Percentiles rank a stretch among this genome's conserved stretches.
Evolutionary conservation across 2,888 invertebrate genomes (phyloP).

Genomic region (Drosophila hamatofila): DNA sequence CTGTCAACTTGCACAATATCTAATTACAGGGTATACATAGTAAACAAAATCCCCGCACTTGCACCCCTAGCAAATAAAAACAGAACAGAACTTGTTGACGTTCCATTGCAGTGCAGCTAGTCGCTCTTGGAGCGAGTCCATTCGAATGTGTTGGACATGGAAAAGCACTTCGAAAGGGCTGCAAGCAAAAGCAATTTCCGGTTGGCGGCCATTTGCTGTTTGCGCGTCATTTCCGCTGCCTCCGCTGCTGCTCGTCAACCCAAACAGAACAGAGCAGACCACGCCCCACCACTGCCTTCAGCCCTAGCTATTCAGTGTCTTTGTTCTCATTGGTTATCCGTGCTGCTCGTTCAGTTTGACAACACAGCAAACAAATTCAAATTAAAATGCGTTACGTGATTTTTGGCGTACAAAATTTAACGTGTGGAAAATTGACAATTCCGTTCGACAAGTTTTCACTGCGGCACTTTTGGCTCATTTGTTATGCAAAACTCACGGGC

Average conservation of each 20-base stretch:
- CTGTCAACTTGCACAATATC: not conserved
- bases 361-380: slow-evolving; percentile 35
- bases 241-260: slow-evolving; percentile 4
- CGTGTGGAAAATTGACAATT: slow-evolving; percentile 74
- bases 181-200: slow-evolving; percentile 69
- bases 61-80: not conserved
- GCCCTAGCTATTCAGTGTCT: not conserved
- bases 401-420: slow-evolving; percentile 49
- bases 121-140: slow-evolving; percentile 4
- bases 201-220: slow-evolving; percentile 62
- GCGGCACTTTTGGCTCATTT: slow-evolving; percentile 24
- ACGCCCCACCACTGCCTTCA: not conserved
- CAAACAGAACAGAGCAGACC: not conserved
- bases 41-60: not conserved
- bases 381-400: slow-evolving; percentile 63
- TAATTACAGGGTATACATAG: slow-evolving; percentile 11
- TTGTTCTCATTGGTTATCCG: slow-evolving; percentile 7
- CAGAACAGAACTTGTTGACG: slow-evolving; percentile 36
- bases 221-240: slow-evolving; percentile 68
- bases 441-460: slow-evolving; percentile 43
- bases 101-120: not conserved
- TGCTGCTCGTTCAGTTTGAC: slow-evolving; percentile 31
- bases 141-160: slow-evolving; percentile 43
- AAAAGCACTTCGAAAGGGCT: slow-evolving; percentile 60
- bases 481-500: slow-evolving; percentile 45